phyloP scores from a whole-genome alignment of 2,888 invertebrate species.

The Microchrysa polita region DNA sequence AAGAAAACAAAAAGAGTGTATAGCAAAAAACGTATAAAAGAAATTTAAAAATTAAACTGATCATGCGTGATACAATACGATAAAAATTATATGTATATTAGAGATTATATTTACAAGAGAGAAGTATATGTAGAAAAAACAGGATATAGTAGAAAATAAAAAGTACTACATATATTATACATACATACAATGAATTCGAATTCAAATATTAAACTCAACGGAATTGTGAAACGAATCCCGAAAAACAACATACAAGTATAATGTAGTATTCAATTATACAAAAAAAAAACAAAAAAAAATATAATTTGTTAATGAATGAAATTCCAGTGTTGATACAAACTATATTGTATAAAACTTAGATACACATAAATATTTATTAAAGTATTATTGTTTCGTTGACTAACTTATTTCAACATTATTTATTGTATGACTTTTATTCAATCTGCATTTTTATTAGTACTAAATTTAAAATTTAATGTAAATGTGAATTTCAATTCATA shows the following conservation, averaged over 20 bases:
- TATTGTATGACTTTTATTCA: neutral
- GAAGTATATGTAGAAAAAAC: neutral
- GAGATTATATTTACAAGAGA: constrained; percentile 31
- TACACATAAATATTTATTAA: neutral
- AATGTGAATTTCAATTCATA: too few species aligned
- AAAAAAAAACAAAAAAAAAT: neutral
- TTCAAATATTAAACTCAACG: constrained; percentile 20
- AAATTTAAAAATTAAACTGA: constrained; percentile 16
- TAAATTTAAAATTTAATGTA: too few species aligned
- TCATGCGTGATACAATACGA: constrained; percentile 42
- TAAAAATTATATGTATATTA: constrained; percentile 19
- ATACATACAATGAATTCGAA: neutral
- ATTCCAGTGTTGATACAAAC: neutral
- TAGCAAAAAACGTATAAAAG: neutral
- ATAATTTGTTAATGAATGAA: neutral
- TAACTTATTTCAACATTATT: constrained; percentile 17
- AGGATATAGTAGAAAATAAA: constrained; percentile 23
- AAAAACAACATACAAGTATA: constrained; percentile 8
- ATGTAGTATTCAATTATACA: neutral
- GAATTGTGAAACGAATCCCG: constrained; percentile 35
- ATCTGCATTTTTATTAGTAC: too few species aligned
- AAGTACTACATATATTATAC: too few species aligned
- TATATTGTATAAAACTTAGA: constrained; percentile 3
- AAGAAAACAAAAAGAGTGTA: neutral
- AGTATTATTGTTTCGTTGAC: neutral